phyloP scores from a whole-genome alignment of 2,797 vertebrate genomes.

The Phoxinus dragarum region DNA sequence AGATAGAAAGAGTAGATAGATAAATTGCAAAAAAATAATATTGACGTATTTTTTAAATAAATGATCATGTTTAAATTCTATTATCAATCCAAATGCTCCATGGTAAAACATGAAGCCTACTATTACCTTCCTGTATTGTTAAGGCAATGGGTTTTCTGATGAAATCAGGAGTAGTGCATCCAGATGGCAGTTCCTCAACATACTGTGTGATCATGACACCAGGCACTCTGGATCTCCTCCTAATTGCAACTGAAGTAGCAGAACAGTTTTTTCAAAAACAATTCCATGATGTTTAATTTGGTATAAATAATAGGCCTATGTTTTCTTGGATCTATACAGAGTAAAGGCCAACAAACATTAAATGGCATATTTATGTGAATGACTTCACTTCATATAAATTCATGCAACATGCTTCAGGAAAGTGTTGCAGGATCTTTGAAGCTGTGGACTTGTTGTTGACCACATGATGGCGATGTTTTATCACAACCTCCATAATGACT shows the following conservation, averaged over 20 bases:
- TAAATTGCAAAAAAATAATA: no score
- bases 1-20: background rate
- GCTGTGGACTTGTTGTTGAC: background rate
- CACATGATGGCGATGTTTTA: constrained; percentile 41
- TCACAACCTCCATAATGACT: background rate
- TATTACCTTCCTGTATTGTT: constrained; percentile 82
- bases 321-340: background rate
- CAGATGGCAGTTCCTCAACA: constrained; percentile 81
- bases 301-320: background rate
- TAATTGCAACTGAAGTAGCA: constrained; percentile 72
- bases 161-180: constrained; percentile 85
- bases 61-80: background rate
- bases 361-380: background rate
- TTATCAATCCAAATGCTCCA: background rate
- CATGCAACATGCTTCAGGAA: background rate
- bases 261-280: constrained; percentile 20
- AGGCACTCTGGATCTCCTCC: constrained; percentile 80
- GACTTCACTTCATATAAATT: background rate
- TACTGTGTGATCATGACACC: constrained; percentile 84
- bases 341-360: background rate
- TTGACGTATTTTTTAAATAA: no score
- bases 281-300: background rate
- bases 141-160: constrained; percentile 80
- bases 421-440: background rate
- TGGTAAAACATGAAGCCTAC: background rate